Conservation (phyloP, 2,888 invertebrate species). For the Drosophila barbarae region DNA sequence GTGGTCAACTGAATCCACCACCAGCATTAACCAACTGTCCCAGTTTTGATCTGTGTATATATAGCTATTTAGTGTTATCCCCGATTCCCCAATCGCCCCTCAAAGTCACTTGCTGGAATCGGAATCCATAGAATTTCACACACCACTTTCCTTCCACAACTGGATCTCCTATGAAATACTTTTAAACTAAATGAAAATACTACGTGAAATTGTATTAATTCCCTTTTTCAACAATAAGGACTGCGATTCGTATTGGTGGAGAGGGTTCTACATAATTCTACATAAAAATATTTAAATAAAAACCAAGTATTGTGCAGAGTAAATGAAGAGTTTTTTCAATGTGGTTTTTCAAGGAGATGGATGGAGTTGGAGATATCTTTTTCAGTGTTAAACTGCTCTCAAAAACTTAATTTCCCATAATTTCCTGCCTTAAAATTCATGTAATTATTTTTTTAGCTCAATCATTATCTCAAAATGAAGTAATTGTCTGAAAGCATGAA, state of each 20-base stretch:
- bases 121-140: conserved; percentile 6
- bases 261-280: conserved; percentile 3
- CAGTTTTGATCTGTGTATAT: conserved; percentile 47
- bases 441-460: not conserved
- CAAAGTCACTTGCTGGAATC: not conserved
- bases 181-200: not conserved
- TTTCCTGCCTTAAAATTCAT: conserved; percentile 5
- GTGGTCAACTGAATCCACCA: conserved; percentile 75
- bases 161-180: conserved; percentile 20
- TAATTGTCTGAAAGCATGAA: not conserved
- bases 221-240: conserved; percentile 1
- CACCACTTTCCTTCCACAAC: conserved; percentile 1
- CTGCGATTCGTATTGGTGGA: conserved; percentile 1
- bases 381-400: too few species aligned
- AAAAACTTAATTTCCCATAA: not conserved
- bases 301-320: conserved; percentile 25
- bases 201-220: conserved; percentile 10
- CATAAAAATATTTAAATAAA: conserved; percentile 25
- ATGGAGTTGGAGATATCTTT: too few species aligned
- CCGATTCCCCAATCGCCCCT: not conserved
- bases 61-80: conserved; percentile 21
- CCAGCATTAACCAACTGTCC: conserved; percentile 8
- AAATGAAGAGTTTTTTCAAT: not conserved
- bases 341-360: too few species aligned
- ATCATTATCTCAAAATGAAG: not conserved